Conservation (phyloP, 2,888 invertebrate genomes). For the Trichacis sp. region DNA sequence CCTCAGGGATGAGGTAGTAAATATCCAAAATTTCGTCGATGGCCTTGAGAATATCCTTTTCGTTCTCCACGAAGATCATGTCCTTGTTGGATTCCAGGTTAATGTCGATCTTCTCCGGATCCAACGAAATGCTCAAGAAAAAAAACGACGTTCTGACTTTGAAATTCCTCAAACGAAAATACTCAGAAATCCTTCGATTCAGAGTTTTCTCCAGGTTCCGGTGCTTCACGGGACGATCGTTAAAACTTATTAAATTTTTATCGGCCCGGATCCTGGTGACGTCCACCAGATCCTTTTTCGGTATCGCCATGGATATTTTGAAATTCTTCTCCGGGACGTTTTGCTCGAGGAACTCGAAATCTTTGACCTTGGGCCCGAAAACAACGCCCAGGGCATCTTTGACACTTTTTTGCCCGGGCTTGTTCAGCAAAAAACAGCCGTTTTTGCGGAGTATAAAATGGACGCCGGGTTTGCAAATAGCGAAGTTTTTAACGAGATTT, state of each 20-base stretch:
- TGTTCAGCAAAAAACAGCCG: constrained; percentile 69
- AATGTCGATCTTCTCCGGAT: constrained; percentile 71
- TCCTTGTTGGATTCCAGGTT: constrained; percentile 76
- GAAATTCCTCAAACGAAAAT: constrained; percentile 61
- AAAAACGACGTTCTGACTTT: constrained; percentile 69
- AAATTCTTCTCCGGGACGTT: constrained; percentile 3
- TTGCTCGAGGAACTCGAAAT: constrained; percentile 46
- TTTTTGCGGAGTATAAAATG: constrained; percentile 70
- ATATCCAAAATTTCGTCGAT: neutral
- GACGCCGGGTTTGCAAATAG: constrained; percentile 70
- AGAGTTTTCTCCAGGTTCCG: neutral
- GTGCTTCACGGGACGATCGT: neutral
- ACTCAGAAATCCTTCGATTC: constrained; percentile 61
- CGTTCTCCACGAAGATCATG: constrained; percentile 65
- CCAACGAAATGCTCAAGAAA: constrained; percentile 67
- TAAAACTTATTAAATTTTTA: neutral
- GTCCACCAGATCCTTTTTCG: constrained; percentile 56
- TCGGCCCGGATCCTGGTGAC: constrained; percentile 69
- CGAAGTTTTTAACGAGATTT: constrained; percentile 69
- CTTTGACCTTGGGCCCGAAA: constrained; percentile 55
- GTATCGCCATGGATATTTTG: constrained; percentile 49
- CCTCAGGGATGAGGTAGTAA: neutral
- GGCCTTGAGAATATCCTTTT: neutral
- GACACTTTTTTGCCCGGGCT: constrained; percentile 62
- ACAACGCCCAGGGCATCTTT: constrained; percentile 62